Conservation (phyloP, 2,888 invertebrate genomes). For the Aporophyla lueneburgensis region DNA sequence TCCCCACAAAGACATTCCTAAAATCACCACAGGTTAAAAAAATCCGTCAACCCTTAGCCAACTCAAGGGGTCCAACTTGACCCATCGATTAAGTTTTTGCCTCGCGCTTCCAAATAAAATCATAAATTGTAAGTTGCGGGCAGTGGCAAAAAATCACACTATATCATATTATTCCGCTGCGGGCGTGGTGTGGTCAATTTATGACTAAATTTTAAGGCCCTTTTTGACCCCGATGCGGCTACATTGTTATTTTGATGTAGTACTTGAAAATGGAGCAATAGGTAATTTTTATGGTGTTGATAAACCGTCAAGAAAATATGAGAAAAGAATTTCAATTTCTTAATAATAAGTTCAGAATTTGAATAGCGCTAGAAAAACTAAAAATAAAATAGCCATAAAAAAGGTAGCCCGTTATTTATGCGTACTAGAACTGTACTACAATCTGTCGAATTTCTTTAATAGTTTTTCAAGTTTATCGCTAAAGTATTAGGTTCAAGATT, state of each 20-base stretch:
- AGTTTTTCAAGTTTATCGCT: no score
- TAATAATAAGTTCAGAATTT: neutral
- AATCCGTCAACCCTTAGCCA: conserved; percentile 73
- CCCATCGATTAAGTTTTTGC: conserved; percentile 88
- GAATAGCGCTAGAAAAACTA: neutral
- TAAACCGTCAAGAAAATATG: neutral
- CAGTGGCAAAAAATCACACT: conserved; percentile 85
- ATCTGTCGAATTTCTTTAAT: no score
- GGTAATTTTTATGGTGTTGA: neutral
- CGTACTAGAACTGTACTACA: neutral
- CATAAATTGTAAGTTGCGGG: conserved; percentile 84
- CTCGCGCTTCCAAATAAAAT: conserved; percentile 83
- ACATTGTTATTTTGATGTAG: conserved; percentile 58
- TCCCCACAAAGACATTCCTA: conserved; percentile 63
- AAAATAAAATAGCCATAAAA: neutral
- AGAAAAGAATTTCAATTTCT: neutral
- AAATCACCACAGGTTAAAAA: conserved; percentile 61
- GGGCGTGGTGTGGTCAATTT: conserved; percentile 82
- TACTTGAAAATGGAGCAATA: conserved; percentile 6
- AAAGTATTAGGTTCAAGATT: no score
- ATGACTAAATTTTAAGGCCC: conserved; percentile 83
- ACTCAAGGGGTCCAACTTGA: conserved; percentile 70
- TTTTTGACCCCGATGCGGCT: conserved; percentile 56
- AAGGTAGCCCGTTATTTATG: neutral
- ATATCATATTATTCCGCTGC: conserved; percentile 76